phyloP scores from a whole-genome alignment of 2,113 vertebrate genomes.

The Leptodactylus fuscus region DNA sequence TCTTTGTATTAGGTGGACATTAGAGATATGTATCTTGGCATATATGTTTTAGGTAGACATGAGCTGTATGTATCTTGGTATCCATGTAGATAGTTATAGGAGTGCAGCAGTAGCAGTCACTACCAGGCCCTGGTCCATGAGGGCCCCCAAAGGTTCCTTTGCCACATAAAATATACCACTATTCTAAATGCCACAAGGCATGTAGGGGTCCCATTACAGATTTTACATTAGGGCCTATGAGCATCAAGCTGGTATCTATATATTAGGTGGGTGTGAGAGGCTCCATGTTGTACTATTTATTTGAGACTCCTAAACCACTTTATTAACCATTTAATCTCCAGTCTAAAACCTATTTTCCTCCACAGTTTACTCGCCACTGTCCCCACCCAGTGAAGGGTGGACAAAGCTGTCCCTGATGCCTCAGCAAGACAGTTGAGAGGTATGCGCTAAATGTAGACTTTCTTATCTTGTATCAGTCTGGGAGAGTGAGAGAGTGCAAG shows the following conservation, averaged over 20 bases:
- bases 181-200: no score
- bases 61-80: no score
- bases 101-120: no score
- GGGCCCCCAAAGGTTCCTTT: no score
- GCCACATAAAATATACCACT: no score
- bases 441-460: conserved; percentile 60
- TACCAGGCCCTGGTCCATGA: no score
- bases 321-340: conserved; percentile 7
- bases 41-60: no score
- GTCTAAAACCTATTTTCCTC: not conserved
- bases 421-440: conserved; percentile 56
- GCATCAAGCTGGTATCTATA: no score
- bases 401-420: conserved; percentile 55
- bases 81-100: no score
- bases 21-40: not conserved
- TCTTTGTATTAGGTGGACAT: not conserved
- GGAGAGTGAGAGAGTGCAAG: conserved; percentile 5
- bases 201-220: no score
- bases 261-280: not conserved
- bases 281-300: not conserved
- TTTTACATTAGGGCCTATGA: no score
- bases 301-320: not conserved
- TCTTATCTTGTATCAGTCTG: conserved; percentile 57
- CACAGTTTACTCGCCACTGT: conserved; percentile 15
- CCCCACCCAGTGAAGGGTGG: conserved; percentile 37